Evolutionary conservation across 2,113 vertebrate species (phyloP).

Genomic region (Callochromis pleurospilus): DNA sequence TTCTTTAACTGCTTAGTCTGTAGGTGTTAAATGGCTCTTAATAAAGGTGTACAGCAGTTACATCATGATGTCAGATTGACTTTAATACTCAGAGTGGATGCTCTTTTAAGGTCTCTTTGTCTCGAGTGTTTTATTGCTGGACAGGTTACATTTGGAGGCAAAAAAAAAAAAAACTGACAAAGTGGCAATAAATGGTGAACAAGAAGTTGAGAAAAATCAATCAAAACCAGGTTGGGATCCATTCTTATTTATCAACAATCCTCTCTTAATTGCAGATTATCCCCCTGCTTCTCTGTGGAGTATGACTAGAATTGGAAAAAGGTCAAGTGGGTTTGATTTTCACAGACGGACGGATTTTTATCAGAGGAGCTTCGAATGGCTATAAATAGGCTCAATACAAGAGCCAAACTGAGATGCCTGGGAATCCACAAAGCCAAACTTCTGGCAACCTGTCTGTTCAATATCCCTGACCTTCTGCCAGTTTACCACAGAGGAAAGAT

Average conservation of each 20-base stretch:
- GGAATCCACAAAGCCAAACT: conserved; percentile 45
- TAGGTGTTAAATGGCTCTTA: not conserved
- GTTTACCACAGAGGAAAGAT: conserved; percentile 18
- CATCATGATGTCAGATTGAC: not conserved
- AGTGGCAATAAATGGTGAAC: not conserved
- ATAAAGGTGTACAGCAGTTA: not conserved
- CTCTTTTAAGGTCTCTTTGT: not conserved
- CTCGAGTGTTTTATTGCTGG: not conserved
- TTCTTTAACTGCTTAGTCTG: not conserved
- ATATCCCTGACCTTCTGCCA: conserved; percentile 46
- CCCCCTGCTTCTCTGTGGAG: not conserved
- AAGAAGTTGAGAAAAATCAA: not conserved
- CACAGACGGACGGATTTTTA: conserved; percentile 18
- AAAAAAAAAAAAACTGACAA: not conserved
- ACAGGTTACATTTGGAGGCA: not conserved
- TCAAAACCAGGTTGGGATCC: not conserved
- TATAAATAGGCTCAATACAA: conserved; percentile 27
- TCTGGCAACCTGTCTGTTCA: conserved; percentile 38
- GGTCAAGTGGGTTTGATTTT: conserved; percentile 38
- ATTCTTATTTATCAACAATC: conserved; percentile 19
- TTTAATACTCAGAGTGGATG: not conserved
- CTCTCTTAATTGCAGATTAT: conserved; percentile 28
- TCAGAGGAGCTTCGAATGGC: not conserved
- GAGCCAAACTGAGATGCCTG: conserved; percentile 29
- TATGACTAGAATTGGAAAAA: conserved; percentile 28